Evolutionary conservation across 2,888 invertebrate species (phyloP).

Genomic region (Charanyca ferruginea): DNA sequence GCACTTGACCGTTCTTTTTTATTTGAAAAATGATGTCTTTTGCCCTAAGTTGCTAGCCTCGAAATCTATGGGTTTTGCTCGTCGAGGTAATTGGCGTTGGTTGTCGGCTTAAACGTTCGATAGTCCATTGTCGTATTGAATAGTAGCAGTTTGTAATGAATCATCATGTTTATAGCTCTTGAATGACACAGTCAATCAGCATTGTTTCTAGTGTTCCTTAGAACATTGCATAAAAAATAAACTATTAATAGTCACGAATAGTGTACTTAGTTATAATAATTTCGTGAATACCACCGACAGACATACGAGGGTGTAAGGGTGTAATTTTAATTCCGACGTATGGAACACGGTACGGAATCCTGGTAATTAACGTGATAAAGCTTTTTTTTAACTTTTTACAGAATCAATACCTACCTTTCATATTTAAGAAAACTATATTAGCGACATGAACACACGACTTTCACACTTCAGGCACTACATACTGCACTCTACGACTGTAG

Average conservation of each 20-base stretch:
- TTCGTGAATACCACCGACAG: conserved; percentile 31
- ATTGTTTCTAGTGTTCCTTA: conserved; percentile 27
- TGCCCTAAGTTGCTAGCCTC: not conserved
- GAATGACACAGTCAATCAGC: conserved; percentile 32
- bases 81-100: not conserved
- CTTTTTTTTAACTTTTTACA: too few relatives aligned
- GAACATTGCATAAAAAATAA: conserved; percentile 56
- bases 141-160: conserved; percentile 34
- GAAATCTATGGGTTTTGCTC: not conserved
- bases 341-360: too few relatives aligned
- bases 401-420: too few relatives aligned
- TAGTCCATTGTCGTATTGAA: not conserved
- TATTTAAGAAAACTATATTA: too few relatives aligned
- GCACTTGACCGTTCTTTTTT: too few relatives aligned
- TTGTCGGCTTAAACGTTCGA: not conserved
- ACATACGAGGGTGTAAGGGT: too few relatives aligned
- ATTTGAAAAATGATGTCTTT: not conserved
- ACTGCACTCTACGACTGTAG: too few relatives aligned
- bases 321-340: too few relatives aligned
- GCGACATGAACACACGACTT: too few relatives aligned
- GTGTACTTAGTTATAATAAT: conserved; percentile 15
- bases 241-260: conserved; percentile 56
- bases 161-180: conserved; percentile 36
- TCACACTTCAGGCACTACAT: too few relatives aligned
- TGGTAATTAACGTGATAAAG: too few relatives aligned